Base-by-base conservation (phyloP, 2,113 vertebrate genomes). In the Crotalus tigris region DNA sequence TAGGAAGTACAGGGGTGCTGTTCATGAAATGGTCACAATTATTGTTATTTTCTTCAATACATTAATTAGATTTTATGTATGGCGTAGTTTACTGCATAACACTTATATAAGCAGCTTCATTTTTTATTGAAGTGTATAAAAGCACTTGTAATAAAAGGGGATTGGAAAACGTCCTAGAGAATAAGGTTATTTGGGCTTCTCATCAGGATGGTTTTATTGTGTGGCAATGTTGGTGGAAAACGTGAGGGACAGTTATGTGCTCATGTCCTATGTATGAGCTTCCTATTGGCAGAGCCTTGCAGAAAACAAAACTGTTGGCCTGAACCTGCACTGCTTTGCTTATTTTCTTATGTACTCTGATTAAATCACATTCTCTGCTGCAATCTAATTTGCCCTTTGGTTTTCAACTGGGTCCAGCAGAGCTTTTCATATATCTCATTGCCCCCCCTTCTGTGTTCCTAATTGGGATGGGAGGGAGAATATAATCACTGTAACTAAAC, bases 371-470 rank as follows among this genome's bases (percentile, higher is more conserved):
- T n/a, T 59, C 26, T 69, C 59, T 90, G 57, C 19, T 57, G 92
- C 64, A 88, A 92, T 91, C 24, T 93, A 49, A 92, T 3, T 92
- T 88, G 44, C n/a, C 1, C 1, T 12, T 94, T 93, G 89, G 1
- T 81, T 87, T 81, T 90, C 90, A 95, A 89, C 1, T 2, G 26
- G 61, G 6, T 26, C 93, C 64, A 46, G 11, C 89, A 93, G 58
- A 33, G 87, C 29, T 26, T 24, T 51, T 54, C 49, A 55, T 29
- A 81, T 85, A 58, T 49, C 29, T 8, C 39, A 91, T 4, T 92
- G 24, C 4, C 92, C 94, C 85, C 87, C 7, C 46, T 94, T 92
- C 26, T 54, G 91, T 94, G 89, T 8, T 85, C 61, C 58, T 90
- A 61, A 24, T 90, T 49, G 58, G 61, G 44, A 23, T 87, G 44